Conservation (phyloP, 2,113 vertebrate genomes). For the Nothobranchius kuhntae region DNA sequence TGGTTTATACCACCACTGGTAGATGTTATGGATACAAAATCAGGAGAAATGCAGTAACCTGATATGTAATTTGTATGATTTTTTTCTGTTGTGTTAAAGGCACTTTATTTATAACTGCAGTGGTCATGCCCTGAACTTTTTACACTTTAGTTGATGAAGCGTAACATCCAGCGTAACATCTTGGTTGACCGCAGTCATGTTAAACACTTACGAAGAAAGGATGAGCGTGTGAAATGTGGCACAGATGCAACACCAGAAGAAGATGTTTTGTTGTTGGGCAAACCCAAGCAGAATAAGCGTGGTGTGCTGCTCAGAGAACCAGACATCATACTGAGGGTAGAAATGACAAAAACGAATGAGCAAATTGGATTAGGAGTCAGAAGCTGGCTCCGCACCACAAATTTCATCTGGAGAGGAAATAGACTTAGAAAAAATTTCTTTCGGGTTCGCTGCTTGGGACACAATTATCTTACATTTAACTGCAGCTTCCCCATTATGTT, state of each 20-base stretch:
- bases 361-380: neutral
- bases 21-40: no score
- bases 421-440: neutral
- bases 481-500: neutral
- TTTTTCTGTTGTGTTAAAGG: no score
- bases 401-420: neutral
- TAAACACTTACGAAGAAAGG: no score
- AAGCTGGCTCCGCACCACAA: neutral
- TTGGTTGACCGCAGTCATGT: no score
- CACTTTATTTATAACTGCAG: no score
- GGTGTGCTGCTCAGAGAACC: conserved; percentile 1
- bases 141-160: no score
- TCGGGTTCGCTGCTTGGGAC: neutral
- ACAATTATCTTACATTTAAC: conserved; percentile 21
- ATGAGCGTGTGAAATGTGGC: no score
- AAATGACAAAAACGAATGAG: neutral
- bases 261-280: neutral
- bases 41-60: no score
- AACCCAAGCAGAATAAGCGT: neutral
- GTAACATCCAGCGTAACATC: no score
- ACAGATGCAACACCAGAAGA: neutral
- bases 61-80: no score
- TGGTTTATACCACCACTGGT: no score
- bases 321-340: neutral
- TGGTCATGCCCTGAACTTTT: no score